These are phyloP conservation scores for Saccostrea cuccullata DNA, from an alignment of 1,140 invertebrate genomes.

Conservation along the genomic window DNA sequence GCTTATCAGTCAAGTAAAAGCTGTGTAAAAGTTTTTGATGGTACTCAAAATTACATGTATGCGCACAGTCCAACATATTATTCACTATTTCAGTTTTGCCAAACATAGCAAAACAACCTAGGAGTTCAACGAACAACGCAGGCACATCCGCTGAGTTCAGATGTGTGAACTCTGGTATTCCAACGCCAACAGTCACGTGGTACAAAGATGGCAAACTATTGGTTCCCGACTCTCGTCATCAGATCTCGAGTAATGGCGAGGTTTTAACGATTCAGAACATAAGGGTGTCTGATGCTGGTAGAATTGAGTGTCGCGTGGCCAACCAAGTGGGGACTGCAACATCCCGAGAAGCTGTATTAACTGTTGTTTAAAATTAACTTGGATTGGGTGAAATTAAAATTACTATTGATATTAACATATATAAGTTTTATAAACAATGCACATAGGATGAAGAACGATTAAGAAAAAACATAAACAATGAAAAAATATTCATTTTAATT, in stretches of 20 bases:
- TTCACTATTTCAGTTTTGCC: not conserved
- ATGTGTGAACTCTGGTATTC: not conserved
- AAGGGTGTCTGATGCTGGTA: not conserved
- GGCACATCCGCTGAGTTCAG: not conserved
- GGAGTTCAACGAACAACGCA: not conserved
- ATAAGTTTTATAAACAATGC: too few species aligned
- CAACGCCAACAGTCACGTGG: conserved; percentile 10
- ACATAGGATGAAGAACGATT: too few species aligned
- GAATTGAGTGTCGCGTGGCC: not conserved
- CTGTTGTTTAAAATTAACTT: not conserved
- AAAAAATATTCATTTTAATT: too few species aligned
- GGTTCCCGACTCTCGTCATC: not conserved
- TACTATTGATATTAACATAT: not conserved
- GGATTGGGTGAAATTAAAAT: not conserved
- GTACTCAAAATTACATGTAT: too few species aligned
- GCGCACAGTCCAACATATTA: too few species aligned
- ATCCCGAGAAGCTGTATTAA: not conserved
- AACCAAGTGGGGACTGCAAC: not conserved
- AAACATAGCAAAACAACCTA: conserved; percentile 17
- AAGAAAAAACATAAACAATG: too few species aligned
- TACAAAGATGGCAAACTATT: not conserved
- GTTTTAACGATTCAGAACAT: not conserved
- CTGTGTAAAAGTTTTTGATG: too few species aligned
- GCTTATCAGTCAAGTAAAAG: too few species aligned
- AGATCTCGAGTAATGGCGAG: not conserved